phyloP scores from a whole-genome alignment of 2,888 invertebrate species.

The Cosmorhoe ocellata region DNA sequence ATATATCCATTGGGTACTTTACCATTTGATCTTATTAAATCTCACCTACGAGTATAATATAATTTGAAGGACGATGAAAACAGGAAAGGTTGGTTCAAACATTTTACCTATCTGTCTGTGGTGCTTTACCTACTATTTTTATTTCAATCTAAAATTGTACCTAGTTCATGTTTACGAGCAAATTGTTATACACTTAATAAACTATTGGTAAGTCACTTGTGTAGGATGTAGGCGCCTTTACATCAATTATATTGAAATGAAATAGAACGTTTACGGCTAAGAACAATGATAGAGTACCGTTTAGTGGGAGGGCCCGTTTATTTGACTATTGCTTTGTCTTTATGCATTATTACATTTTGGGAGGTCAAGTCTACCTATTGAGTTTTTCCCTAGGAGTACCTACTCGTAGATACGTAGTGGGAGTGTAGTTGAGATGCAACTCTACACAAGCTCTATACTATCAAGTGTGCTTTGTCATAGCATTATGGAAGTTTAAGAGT shows the following conservation, averaged over 20 bases:
- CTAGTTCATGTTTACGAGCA: too few species aligned
- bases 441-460: too few species aligned
- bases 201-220: slow-evolving; percentile 1
- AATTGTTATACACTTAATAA: background rate
- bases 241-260: slow-evolving; percentile 68
- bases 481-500: too few species aligned
- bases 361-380: slow-evolving; percentile 25
- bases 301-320: slow-evolving; percentile 67
- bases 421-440: background rate
- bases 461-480: too few species aligned
- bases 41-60: too few species aligned
- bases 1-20: too few species aligned
- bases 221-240: slow-evolving; percentile 58
- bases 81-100: too few species aligned
- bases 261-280: slow-evolving; percentile 54
- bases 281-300: slow-evolving; percentile 67
- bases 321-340: slow-evolving; percentile 63
- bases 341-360: slow-evolving; percentile 39
- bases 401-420: background rate
- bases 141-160: too few species aligned
- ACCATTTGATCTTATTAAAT: too few species aligned
- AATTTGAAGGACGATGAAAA: too few species aligned
- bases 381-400: background rate
- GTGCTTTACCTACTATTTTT: too few species aligned
- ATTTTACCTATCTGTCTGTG: too few species aligned